phyloP scores from a whole-genome alignment of 2,888 invertebrate genomes.

The Napeogenes sylphis region DNA sequence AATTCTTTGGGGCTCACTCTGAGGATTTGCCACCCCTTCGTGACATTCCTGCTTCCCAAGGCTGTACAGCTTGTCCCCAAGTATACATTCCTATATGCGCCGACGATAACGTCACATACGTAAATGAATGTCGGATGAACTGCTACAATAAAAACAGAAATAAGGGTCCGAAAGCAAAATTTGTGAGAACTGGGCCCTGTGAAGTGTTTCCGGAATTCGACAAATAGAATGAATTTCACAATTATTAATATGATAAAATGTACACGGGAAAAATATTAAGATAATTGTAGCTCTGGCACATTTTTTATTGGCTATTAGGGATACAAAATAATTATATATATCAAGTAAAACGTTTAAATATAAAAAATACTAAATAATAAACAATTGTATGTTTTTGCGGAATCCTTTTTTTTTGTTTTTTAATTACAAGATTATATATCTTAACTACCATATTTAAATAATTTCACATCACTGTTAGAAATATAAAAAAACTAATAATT shows the following conservation, averaged over 20 bases:
- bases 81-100: constrained; percentile 47
- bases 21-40: constrained; percentile 23
- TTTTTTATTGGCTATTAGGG: too few relatives aligned
- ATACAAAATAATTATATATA: too few relatives aligned
- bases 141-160: constrained; percentile 37
- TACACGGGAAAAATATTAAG: too few relatives aligned
- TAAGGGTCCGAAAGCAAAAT: constrained; percentile 14
- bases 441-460: too few relatives aligned
- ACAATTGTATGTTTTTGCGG: too few relatives aligned
- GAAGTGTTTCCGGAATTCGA: constrained; percentile 26
- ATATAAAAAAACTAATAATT: too few relatives aligned
- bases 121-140: constrained; percentile 42
- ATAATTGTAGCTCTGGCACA: too few relatives aligned
- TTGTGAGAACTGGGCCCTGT: constrained; percentile 31
- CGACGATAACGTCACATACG: constrained; percentile 41
- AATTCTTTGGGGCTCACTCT: constrained; percentile 20
- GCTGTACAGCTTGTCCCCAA: constrained; percentile 37
- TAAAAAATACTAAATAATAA: too few relatives aligned
- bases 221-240: constrained; percentile 3
- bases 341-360: too few relatives aligned
- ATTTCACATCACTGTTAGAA: too few relatives aligned
- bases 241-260: constrained; percentile 1
- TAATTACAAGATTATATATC: too few relatives aligned
- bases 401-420: too few relatives aligned
- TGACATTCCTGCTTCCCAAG: constrained; percentile 15